Conservation (phyloP, 2,797 vertebrate species). For the Chromobotia macracanthus region DNA sequence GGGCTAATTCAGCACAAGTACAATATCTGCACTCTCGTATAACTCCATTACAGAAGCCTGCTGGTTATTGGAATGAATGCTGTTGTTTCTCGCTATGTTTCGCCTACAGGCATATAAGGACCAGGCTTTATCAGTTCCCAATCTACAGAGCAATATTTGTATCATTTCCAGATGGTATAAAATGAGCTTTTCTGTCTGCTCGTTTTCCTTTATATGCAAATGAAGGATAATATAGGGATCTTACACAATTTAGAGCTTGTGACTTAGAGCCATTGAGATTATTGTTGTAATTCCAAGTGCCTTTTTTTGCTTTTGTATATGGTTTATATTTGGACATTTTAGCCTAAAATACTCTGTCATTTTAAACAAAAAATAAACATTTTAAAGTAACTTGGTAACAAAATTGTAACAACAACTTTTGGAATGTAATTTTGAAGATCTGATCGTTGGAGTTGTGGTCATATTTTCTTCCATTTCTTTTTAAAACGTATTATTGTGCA, state of each 20-base stretch:
- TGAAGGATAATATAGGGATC: constrained; percentile 75
- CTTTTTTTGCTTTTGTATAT: neutral
- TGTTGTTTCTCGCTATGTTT: constrained; percentile 57
- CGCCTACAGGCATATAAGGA: constrained; percentile 68
- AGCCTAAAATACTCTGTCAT: constrained; percentile 7
- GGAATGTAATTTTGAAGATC: constrained; percentile 15
- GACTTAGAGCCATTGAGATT: constrained; percentile 46
- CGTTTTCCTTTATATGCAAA: constrained; percentile 71
- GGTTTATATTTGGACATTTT: constrained; percentile 21
- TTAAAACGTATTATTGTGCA: constrained; percentile 11
- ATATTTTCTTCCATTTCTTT: constrained; percentile 19
- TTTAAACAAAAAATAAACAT: neutral
- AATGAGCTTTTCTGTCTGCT: constrained; percentile 76
- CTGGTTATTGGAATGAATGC: constrained; percentile 70
- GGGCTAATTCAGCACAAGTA: constrained; percentile 61
- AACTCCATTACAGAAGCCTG: constrained; percentile 64
- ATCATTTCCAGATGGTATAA: constrained; percentile 74
- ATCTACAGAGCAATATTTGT: constrained; percentile 78
- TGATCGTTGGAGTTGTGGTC: constrained; percentile 1
- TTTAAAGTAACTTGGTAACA: constrained; percentile 20
- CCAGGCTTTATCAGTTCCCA: constrained; percentile 75
- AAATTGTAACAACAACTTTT: constrained; percentile 21
- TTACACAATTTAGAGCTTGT: constrained; percentile 53
- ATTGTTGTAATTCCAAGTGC: constrained; percentile 47
- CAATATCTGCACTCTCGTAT: constrained; percentile 64